Conservation (phyloP, 2,113 vertebrate genomes). For the Odobenus rosmarus region DNA sequence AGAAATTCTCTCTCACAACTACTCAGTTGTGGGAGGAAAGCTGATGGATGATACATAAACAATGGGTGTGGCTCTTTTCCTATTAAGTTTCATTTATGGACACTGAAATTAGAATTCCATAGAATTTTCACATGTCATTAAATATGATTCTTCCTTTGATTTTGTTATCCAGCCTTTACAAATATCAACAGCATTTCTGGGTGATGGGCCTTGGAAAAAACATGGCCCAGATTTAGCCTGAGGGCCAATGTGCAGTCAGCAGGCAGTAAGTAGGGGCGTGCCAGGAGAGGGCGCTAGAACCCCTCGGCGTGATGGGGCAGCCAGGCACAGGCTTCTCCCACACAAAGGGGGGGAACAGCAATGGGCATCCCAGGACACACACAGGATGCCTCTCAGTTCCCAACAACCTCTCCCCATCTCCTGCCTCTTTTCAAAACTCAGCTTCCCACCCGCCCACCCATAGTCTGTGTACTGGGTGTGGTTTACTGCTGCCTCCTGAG, state of each 20-base stretch:
- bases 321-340: not conserved
- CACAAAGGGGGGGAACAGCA: rapidly evolving
- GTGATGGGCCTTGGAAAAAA: not conserved
- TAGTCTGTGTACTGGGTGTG: not conserved
- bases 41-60: not conserved
- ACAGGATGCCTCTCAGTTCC: no score
- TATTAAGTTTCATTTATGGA: not conserved
- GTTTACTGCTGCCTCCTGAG: not conserved
- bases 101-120: not conserved
- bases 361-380: rapidly evolving
- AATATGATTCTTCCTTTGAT: not conserved
- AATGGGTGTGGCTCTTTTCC: not conserved
- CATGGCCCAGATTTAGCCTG: not conserved
- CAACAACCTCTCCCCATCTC: no score
- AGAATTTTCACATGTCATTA: not conserved
- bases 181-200: not conserved
- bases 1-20: not conserved
- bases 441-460: rapidly evolving
- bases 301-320: rapidly evolving
- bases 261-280: no score
- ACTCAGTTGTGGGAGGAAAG: not conserved
- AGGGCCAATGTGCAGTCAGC: not conserved
- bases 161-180: not conserved
- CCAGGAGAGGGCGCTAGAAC: rapidly evolving
- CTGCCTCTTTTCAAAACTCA: not conserved